phyloP scores from a whole-genome alignment of 2,797 vertebrate genomes.

The Enteromius fasciolatus region DNA sequence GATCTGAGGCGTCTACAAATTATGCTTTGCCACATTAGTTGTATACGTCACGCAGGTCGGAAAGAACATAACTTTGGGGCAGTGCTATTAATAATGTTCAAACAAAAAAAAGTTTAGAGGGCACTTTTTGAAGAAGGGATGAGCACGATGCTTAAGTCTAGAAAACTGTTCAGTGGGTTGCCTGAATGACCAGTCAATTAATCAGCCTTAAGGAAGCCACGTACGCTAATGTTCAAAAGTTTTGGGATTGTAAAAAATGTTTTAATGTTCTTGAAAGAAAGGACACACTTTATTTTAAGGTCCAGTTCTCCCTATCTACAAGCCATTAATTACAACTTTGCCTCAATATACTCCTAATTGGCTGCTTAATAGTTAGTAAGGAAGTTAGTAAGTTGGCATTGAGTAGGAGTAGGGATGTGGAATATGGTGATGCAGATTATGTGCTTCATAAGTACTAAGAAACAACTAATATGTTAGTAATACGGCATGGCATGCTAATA shows the following conservation, averaged over 20 bases:
- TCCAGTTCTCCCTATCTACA: background rate
- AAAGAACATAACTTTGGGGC: slow-evolving; percentile 22
- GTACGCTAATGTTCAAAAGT: background rate
- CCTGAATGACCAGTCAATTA: background rate
- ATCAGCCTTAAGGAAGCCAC: background rate
- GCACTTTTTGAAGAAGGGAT: slow-evolving; percentile 11
- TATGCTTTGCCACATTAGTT: slow-evolving; percentile 29
- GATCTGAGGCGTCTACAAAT: slow-evolving; percentile 33
- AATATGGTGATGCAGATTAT: background rate
- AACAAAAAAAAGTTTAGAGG: slow-evolving; percentile 21
- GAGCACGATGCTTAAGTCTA: background rate
- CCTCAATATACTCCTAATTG: background rate
- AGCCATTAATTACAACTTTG: background rate
- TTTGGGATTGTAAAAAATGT: background rate
- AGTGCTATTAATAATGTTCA: slow-evolving; percentile 29
- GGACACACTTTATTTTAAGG: background rate
- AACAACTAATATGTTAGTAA: too few relatives aligned
- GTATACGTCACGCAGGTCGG: slow-evolving; percentile 11
- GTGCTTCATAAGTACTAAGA: too few relatives aligned
- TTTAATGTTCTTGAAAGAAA: background rate
- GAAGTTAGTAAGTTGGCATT: background rate
- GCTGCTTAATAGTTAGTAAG: background rate
- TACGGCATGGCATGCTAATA: too few relatives aligned
- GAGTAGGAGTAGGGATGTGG: background rate
- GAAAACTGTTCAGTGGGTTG: background rate